Evolutionary conservation across 2,113 vertebrate species (phyloP), one percentile per base, ranked within the genome.

Genomic region (Dolichotis patagonum): DNA sequence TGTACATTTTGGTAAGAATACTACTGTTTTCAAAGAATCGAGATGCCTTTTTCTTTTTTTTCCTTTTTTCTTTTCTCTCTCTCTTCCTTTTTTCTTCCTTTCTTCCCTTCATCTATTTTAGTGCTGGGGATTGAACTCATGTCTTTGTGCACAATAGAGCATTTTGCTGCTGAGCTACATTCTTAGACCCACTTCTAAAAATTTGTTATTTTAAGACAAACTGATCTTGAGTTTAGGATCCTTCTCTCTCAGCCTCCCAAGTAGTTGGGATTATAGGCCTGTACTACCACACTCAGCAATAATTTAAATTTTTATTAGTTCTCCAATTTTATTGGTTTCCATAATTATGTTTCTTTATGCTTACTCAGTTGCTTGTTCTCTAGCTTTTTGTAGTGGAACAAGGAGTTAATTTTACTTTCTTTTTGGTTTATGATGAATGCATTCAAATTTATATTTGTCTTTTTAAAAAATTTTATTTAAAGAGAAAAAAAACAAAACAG

Each of bases 321-420:
- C 43, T 54, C 52, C 52, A 62, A 80, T 52, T 80, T 85, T n/a
- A 87, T 91, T 82, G 54, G 43, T 90, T 95, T 85, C n/a, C 20
- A 90, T 20, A n/a, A 28, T 52, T 80, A 60, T 75, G 38, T 43
- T 58, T 62, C 7, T 62, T 90, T 93, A 52, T 43, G 12, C 30
- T 90, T 86, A 81, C 20, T 54, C 43, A 32, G 5, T 43, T 62
- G n/a, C 30, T 63, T 86, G 0, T 46, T 86, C 22, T 69, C 35
- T 56, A 75, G 22, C 54, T 82, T 96, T 63, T 81, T 94, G 90
- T 82, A 81, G 13, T 56, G 84, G n/a, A 56, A 73, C 26, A 60
- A 85, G 89, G n/a, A 81, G 9, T 26, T 54, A 62, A 46, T 32
- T 80, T 93, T 90, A 8, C 38, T 90, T 87, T 71, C 28, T 77